Evolutionary conservation across 2,888 invertebrate genomes (phyloP).

Genomic region (Junonia oenone): DNA sequence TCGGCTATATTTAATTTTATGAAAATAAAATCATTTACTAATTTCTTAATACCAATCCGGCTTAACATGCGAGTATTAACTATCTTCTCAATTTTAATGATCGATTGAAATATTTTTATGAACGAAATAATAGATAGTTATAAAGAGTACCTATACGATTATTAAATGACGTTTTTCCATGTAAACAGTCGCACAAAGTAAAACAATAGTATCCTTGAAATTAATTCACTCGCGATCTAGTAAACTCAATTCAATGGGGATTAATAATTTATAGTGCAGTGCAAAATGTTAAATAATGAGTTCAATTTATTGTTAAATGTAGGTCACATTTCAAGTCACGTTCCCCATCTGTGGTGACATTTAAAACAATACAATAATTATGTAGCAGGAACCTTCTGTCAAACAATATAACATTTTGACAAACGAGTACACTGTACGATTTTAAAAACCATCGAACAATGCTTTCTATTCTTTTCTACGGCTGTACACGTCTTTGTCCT

Average conservation of each 20-base stretch:
- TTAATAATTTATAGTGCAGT: conserved; percentile 2
- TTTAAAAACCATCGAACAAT: not conserved
- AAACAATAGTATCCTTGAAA: conserved; percentile 45
- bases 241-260: not conserved
- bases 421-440: conserved; percentile 3
- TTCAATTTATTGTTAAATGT: conserved; percentile 13
- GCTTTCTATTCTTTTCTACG: conserved; percentile 4
- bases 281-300: conserved; percentile 14
- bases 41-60: too few relatives aligned
- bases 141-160: not conserved
- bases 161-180: not conserved
- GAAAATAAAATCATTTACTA: too few relatives aligned
- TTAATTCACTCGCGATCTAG: conserved; percentile 25
- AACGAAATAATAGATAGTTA: not conserved
- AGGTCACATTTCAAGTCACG: conserved; percentile 9
- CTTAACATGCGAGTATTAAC: too few relatives aligned
- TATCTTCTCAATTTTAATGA: not conserved
- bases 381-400: not conserved
- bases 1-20: too few relatives aligned
- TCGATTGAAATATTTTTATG: not conserved
- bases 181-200: conserved; percentile 26
- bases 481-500: not conserved
- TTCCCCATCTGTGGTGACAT: not conserved
- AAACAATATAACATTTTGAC: conserved; percentile 6
- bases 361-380: conserved; percentile 8